Percentiles rank a stretch among this genome's conserved stretches.
Evolutionary conservation across 1,140 invertebrate species (phyloP).

Genomic region (Kradibia gibbosae): DNA sequence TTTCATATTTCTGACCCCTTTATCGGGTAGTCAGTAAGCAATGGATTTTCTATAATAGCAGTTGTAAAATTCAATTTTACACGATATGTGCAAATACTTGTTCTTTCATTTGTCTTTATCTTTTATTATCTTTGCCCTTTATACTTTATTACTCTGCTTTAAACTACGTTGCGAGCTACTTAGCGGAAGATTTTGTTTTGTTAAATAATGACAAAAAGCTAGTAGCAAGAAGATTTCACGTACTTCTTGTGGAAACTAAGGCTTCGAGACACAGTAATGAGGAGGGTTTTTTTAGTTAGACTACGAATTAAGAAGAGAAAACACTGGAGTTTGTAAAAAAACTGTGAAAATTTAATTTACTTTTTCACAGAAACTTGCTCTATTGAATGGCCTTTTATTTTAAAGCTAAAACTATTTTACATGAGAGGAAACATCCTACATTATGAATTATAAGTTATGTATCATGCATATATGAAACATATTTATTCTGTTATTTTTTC

Average conservation of each 20-base stretch:
- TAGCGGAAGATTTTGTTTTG: conserved; percentile 20
- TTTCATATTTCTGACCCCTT: too few species aligned
- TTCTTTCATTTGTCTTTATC: background rate
- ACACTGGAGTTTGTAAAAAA: background rate
- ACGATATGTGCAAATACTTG: too few species aligned
- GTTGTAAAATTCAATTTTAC: too few species aligned
- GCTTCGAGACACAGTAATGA: background rate
- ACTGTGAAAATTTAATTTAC: background rate
- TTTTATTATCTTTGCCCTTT: background rate
- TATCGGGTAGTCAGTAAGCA: too few species aligned
- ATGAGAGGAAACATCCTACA: background rate
- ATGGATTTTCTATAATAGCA: too few species aligned
- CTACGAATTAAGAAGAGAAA: background rate
- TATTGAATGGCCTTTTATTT: background rate
- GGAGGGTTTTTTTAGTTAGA: background rate
- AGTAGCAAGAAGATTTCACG: background rate
- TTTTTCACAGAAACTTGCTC: background rate
- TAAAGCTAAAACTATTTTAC: background rate
- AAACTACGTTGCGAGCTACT: background rate
- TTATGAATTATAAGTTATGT: background rate
- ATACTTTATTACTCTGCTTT: conserved; percentile 7
- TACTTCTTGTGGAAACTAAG: background rate
- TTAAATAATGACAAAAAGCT: background rate
- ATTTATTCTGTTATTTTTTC: background rate
- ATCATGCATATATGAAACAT: background rate